Evolutionary conservation across 2,888 invertebrate species (phyloP), one percentile per base, ranked within the genome.

Genomic region (Aplocera efformata): DNA sequence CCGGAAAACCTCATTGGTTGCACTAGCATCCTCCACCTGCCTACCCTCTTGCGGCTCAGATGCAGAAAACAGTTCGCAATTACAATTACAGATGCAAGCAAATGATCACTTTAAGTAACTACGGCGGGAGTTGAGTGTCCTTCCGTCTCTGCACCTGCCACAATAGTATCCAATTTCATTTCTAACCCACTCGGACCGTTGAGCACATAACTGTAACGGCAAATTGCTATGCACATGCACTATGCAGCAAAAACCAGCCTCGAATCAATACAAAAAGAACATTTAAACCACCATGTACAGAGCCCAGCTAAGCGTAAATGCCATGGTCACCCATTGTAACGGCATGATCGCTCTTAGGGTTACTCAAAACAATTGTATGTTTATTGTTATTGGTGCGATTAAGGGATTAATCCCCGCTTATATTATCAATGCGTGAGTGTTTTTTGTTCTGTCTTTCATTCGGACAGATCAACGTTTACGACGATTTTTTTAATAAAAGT

Each of bases 241-340:
- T 31, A 46, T 44, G 44, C 42, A 32, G 61, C 57, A 71, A 69
- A 70, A 70, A 71, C 56, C 46, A 54, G 51, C 55, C 54, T 48
- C 29, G 30, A 53, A 41, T 55, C 42, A 49, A 58, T 60, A 59
- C 56, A 82, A 83, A 83, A 82, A 82, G 71, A 67, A 74, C 74
- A 79, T 73, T 72, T 68, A 61, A 72, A 64, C 66, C 62, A 63
- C 75, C 78, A 75, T 81, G 72, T 77, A 77, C 50, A 75, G 78
- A 56, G 62, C 49, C 49, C 77, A 81, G 63, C 78, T 67, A 72
- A 79, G 76, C 88, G 86, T 88, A 86, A 88, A 88, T 88, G 83
- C 86, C 88, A 88, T 73, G 85, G 79, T 70, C 85, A 84, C 56
- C 79, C 79, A 81, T 77, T 72, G 86, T 78, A 74, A 83, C 85